These are phyloP conservation scores for Siphonodentalium dalli DNA, from an alignment of 2,888 invertebrate genomes.

Conservation along the genomic window DNA sequence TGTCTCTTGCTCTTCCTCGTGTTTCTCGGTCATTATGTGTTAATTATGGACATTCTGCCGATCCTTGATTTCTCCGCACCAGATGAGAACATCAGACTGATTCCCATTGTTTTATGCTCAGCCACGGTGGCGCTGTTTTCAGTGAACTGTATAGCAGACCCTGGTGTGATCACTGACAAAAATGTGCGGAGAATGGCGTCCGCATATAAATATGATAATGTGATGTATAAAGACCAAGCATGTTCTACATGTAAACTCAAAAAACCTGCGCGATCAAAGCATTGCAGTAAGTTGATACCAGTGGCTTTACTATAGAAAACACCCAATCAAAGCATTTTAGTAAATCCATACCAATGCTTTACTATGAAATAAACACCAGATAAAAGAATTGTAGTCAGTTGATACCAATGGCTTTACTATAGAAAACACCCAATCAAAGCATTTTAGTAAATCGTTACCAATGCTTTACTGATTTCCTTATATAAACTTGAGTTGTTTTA, in stretches of 20 bases:
- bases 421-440: too few relatives aligned
- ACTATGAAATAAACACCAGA: too few relatives aligned
- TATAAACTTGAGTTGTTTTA: too few relatives aligned
- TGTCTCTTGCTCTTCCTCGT: conserved; percentile 46
- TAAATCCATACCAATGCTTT: too few relatives aligned
- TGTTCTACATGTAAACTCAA: conserved; percentile 53
- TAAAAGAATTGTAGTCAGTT: conserved; percentile 63
- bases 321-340: too few relatives aligned
- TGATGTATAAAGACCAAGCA: conserved; percentile 39
- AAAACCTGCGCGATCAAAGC: conserved; percentile 61
- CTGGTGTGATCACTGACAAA: conserved; percentile 48
- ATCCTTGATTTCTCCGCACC: conserved; percentile 47
- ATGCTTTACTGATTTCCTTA: too few relatives aligned
- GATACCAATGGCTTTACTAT: too few relatives aligned
- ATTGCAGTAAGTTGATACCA: conserved; percentile 59
- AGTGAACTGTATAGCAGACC: conserved; percentile 49
- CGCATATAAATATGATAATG: conserved; percentile 47
- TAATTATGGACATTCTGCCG: conserved; percentile 52
- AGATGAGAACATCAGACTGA: conserved; percentile 46
- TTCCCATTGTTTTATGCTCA: conserved; percentile 45
- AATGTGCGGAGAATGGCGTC: conserved; percentile 36
- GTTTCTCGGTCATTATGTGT: conserved; percentile 45
- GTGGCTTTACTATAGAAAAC: too few relatives aligned
- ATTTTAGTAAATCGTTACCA: too few relatives aligned
- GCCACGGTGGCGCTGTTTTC: conserved; percentile 46